Percentiles rank a stretch among this genome's conserved stretches.
phyloP scores from a whole-genome alignment of 2,888 invertebrate genomes.

The Anthrax anthrax region DNA sequence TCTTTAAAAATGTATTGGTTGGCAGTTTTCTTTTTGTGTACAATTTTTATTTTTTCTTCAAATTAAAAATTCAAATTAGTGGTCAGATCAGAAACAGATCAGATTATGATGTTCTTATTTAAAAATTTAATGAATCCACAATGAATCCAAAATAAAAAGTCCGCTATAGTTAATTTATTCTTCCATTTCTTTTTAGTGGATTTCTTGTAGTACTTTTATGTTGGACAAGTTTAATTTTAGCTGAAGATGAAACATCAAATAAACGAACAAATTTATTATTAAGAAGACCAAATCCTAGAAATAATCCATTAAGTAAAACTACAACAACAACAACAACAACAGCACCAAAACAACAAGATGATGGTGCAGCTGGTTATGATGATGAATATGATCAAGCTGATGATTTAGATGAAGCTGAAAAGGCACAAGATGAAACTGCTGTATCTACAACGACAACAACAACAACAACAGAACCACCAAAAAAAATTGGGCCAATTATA shows the following conservation, averaged over 20 bases:
- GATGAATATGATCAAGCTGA: constrained; percentile 39
- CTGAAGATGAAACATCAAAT: constrained; percentile 19
- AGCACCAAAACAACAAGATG: constrained; percentile 21
- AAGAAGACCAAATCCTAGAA: constrained; percentile 6
- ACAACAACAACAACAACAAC: constrained; percentile 27
- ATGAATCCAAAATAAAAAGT: background rate
- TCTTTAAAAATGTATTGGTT: too few relatives aligned
- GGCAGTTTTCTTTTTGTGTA: too few relatives aligned
- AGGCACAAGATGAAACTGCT: constrained; percentile 37
- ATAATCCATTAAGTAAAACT: constrained; percentile 12
- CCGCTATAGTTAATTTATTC: background rate
- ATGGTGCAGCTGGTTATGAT: constrained; percentile 30
- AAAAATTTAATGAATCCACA: too few relatives aligned
- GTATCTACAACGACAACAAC: constrained; percentile 38
- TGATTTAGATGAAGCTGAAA: constrained; percentile 34
- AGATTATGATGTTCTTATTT: too few relatives aligned
- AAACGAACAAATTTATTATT: constrained; percentile 23
- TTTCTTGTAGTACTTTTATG: background rate
- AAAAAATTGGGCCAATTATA: constrained; percentile 48
- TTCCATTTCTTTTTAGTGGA: background rate
- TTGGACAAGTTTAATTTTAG: constrained; percentile 6
- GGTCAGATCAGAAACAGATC: background rate
- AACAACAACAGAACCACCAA: constrained; percentile 55
- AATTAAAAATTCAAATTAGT: too few relatives aligned
- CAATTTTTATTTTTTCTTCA: too few relatives aligned